Evolutionary conservation across 2,113 vertebrate species (phyloP), one percentile per base, ranked within the genome.

Genomic region (Triplophysa siluroides): DNA sequence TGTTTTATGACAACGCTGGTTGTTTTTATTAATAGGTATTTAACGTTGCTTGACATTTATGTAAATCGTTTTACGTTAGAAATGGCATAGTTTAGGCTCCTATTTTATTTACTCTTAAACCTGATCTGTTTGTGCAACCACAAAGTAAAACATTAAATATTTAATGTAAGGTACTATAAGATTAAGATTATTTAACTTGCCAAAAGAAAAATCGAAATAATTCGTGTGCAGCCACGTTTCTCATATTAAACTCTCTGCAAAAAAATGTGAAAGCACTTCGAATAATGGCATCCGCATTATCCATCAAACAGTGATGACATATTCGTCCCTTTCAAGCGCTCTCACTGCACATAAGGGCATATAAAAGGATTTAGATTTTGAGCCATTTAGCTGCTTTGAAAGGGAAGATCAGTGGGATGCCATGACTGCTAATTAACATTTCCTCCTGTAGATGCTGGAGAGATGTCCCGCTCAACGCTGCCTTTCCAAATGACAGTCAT

Each of bases 331-430:
- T 90, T 85, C 83, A 86, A 76, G 71, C n/a, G 70, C 79, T 80
- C 86, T 88, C 84, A 52, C 70, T 66, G 69, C 65, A 88, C 89
- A 90, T 89, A 89, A 92, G 86, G 86, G 80, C 83, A 88, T 87
- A 88, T 88, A 89, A 90, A 91, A 85, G 88, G 90, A 92, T 91
- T 91, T 91, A 87, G 90, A 91, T 91, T 85, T 87, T 87, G 83
- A 88, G 87, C 85, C 86, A 87, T 89, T 91, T 89, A 87, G 86
- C 87, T 86, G 71, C 85, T 81, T 75, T 83, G 82, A 86, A 88
- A 83, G 84, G 85, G 81, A 71, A 85, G 87, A 91, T 88, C 89
- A 80, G 89, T 89, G 86, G 88, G 88, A 89, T 80, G 89, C 89
- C 89, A 74, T 62, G 87, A 85, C 86, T 90, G 76, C 87, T 90